Percentiles rank a stretch among this genome's conserved stretches.
These are phyloP conservation scores for Hesperophylax magnus DNA, from an alignment of 1,140 invertebrate species.

Conservation along the genomic window DNA sequence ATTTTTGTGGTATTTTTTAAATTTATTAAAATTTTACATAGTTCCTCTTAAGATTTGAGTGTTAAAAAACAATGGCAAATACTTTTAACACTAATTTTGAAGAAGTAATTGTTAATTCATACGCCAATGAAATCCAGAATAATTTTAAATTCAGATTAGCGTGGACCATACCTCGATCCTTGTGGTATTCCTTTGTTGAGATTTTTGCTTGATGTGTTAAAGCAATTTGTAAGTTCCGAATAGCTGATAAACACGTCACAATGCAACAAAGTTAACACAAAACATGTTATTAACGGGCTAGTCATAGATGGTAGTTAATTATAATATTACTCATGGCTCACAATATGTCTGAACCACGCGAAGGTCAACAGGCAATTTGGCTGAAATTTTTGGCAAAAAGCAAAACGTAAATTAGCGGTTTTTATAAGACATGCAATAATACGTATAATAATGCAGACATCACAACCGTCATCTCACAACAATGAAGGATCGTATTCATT, in stretches of 20 bases:
- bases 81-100: no score
- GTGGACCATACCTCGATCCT: no score
- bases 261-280: background rate
- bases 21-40: no score
- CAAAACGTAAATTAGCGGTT: conserved; percentile 38
- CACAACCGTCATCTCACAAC: conserved; percentile 22
- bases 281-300: background rate
- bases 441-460: background rate
- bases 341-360: conserved; percentile 26
- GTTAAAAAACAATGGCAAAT: no score
- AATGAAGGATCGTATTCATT: conserved; percentile 42
- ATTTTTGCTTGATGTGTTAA: no score
- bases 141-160: no score
- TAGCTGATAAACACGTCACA: background rate
- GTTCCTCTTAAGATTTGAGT: no score
- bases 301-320: background rate
- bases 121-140: no score
- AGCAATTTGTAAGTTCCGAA: no score
- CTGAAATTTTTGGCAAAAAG: conserved; percentile 17
- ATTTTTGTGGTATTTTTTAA: no score
- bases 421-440: conserved; percentile 13
- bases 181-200: no score
- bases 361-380: conserved; percentile 42
- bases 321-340: conserved; percentile 14
- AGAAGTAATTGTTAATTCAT: no score